Evolutionary conservation across 1,140 invertebrate genomes (phyloP).

Genomic region (Hypothenemus hampei): DNA sequence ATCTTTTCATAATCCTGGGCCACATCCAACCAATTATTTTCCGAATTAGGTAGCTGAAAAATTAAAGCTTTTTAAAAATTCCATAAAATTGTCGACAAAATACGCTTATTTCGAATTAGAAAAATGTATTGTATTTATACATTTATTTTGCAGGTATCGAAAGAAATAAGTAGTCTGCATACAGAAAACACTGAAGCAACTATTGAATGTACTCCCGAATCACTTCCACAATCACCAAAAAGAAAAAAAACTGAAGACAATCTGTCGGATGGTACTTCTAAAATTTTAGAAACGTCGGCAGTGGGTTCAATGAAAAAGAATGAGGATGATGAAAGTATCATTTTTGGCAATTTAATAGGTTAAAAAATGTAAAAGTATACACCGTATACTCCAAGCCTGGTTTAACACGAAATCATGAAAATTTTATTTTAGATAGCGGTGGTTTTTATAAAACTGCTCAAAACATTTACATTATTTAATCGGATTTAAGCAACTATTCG

Average conservation of each 20-base stretch:
- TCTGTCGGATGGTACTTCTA: neutral
- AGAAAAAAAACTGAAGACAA: neutral
- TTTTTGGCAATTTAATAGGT: neutral
- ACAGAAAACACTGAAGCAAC: neutral
- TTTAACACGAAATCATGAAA: neutral
- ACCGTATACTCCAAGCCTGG: neutral
- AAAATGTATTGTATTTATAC: neutral
- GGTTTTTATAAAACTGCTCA: neutral
- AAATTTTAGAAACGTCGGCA: neutral
- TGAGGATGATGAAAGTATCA: neutral
- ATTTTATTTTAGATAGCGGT: neutral
- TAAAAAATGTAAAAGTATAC: neutral
- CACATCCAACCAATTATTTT: conserved; percentile 31
- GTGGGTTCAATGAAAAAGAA: neutral
- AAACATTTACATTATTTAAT: no score
- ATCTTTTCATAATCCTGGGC: conserved; percentile 30
- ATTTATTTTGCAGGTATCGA: neutral
- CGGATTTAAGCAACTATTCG: no score
- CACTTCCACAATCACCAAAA: neutral
- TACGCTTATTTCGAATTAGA: neutral
- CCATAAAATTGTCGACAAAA: no score
- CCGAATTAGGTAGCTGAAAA: neutral
- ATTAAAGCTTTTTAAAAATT: no score
- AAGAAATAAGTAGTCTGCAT: no score
- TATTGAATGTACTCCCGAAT: neutral